These are phyloP conservation scores for Macquaria australasica DNA, from an alignment of 2,113 vertebrate genomes.

Conservation along the genomic window DNA sequence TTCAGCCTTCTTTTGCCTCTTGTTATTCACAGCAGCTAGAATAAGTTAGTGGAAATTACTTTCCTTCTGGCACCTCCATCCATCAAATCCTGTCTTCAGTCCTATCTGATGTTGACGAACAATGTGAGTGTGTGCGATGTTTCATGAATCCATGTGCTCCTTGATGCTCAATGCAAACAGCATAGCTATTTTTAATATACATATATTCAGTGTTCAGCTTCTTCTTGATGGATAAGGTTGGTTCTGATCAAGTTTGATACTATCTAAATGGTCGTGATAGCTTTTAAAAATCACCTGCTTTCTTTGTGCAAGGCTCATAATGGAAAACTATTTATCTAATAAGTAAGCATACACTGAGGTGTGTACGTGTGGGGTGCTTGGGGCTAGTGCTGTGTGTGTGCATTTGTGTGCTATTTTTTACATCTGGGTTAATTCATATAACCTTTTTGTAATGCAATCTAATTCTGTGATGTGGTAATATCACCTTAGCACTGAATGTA, in stretches of 20 bases:
- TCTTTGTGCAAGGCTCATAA: constrained; percentile 1
- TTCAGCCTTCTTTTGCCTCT: constrained; percentile 1
- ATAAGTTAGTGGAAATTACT: constrained; percentile 58
- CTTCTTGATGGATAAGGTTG: constrained; percentile 3
- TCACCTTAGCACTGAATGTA: constrained; percentile 71
- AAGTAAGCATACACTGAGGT: not conserved
- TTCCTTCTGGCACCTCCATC: constrained; percentile 67
- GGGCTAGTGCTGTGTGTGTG: not conserved
- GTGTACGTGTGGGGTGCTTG: not conserved
- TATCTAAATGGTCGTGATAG: constrained; percentile 38
- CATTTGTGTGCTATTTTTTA: constrained; percentile 56
- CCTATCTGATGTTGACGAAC: constrained; percentile 62
- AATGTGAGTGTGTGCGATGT: constrained; percentile 31
- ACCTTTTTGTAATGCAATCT: constrained; percentile 71
- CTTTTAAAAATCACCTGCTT: constrained; percentile 35
- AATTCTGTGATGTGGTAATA: constrained; percentile 71
- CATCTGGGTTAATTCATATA: constrained; percentile 73
- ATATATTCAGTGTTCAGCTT: constrained; percentile 14
- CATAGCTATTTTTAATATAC: constrained; percentile 49
- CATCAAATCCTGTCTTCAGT: constrained; percentile 56
- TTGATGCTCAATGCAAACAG: constrained; percentile 11
- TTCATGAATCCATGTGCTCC: constrained; percentile 44
- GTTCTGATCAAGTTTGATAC: constrained; percentile 47
- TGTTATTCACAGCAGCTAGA: constrained; percentile 46
- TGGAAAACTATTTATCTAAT: constrained; percentile 42